phyloP scores from a whole-genome alignment of 2,888 invertebrate species.

The Palloptera scutellata region DNA sequence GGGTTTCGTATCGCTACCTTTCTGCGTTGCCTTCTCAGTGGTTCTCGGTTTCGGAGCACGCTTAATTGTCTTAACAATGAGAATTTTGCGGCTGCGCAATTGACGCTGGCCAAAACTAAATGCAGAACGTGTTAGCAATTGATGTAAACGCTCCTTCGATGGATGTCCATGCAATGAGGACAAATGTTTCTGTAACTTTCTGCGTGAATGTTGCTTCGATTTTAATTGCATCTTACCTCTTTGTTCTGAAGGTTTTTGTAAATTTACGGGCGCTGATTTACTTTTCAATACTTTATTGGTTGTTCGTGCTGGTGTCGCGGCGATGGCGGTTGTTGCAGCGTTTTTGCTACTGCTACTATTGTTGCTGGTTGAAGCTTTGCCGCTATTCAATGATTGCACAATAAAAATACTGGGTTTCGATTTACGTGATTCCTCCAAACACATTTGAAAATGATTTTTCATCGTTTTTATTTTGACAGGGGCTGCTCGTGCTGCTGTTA shows the following conservation, averaged over 20 bases:
- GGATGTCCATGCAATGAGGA: neutral
- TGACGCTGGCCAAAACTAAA: slow-evolving; percentile 47
- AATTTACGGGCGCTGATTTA: no score
- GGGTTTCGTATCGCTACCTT: neutral
- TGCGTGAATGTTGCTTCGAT: neutral
- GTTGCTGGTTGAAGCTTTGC: no score
- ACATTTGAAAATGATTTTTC: slow-evolving; percentile 44
- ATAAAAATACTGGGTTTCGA: slow-evolving; percentile 58
- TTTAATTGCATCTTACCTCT: no score
- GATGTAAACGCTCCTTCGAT: slow-evolving; percentile 30
- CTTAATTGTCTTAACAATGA: slow-evolving; percentile 45
- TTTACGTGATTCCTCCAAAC: slow-evolving; percentile 54
- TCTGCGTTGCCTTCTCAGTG: slow-evolving; percentile 1
- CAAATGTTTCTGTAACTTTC: neutral
- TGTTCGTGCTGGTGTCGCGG: neutral
- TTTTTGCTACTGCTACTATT: no score
- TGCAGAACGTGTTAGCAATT: slow-evolving; percentile 49
- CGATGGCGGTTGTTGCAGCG: neutral
- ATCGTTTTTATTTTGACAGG: slow-evolving; percentile 28
- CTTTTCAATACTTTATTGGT: neutral
- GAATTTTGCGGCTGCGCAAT: slow-evolving; percentile 53
- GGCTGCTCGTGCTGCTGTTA: neutral
- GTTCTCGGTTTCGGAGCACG: slow-evolving; percentile 24
- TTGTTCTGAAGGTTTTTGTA: no score
- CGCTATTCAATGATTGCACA: slow-evolving; percentile 45